Evolutionary conservation across 2,888 invertebrate genomes (phyloP).

Genomic region (Oscheius sp.): DNA sequence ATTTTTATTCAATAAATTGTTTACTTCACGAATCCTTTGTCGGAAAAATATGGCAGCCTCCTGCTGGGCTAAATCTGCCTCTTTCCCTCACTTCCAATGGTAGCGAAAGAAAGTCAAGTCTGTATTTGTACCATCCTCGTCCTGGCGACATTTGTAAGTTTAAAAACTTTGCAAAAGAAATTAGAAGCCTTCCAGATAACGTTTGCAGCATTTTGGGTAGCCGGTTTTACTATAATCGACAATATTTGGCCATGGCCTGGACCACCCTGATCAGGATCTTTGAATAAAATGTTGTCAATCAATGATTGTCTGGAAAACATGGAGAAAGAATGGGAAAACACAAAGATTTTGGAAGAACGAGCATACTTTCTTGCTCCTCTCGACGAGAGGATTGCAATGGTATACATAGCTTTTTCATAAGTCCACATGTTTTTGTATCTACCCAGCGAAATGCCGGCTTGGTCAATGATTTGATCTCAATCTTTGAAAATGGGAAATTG

Average conservation of each 20-base stretch:
- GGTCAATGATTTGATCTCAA: too few relatives aligned
- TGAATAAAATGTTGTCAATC: too few relatives aligned
- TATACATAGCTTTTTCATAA: too few relatives aligned
- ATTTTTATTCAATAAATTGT: too few relatives aligned
- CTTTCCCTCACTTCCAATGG: neutral
- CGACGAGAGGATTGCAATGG: too few relatives aligned
- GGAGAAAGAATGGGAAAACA: neutral
- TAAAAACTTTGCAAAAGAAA: neutral
- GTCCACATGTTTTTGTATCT: too few relatives aligned
- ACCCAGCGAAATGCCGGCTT: too few relatives aligned
- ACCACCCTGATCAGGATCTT: slow-evolving; percentile 2
- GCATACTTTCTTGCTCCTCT: neutral
- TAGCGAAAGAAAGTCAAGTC: neutral
- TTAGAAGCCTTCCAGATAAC: neutral
- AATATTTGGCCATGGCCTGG: slow-evolving; percentile 32
- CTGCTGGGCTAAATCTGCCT: neutral
- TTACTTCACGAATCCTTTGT: too few relatives aligned
- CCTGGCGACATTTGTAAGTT: neutral
- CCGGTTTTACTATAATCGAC: slow-evolving; percentile 18
- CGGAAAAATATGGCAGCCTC: neutral
- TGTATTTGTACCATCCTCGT: slow-evolving; percentile 9
- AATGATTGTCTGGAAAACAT: too few relatives aligned
- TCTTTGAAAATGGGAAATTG: too few relatives aligned
- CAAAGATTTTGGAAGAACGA: neutral
- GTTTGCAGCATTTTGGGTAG: slow-evolving; percentile 8